These are phyloP conservation scores for Nemotelus nigrinus DNA, from an alignment of 2,888 invertebrate genomes.

Conservation along the genomic window DNA sequence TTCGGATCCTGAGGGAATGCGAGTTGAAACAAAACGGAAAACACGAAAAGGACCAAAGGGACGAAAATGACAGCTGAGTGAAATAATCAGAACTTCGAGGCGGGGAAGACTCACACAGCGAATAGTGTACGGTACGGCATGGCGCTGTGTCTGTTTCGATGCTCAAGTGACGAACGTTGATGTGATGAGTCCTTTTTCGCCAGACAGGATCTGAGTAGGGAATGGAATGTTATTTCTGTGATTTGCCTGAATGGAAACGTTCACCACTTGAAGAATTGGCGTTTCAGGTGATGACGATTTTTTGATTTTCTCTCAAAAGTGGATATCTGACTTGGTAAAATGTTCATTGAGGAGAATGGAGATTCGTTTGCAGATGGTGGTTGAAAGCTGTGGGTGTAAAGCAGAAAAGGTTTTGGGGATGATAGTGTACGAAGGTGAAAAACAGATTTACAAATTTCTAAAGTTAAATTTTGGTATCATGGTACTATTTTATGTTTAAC, in stretches of 20 bases:
- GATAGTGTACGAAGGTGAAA: background rate
- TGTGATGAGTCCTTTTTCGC: constrained; percentile 37
- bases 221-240: background rate
- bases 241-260: constrained; percentile 15
- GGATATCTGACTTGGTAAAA: constrained; percentile 9
- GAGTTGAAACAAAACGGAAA: constrained; percentile 41
- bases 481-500: too few relatives aligned
- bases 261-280: constrained; percentile 29
- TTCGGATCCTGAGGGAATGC: constrained; percentile 35
- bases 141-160: constrained; percentile 28
- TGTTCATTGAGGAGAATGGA: background rate
- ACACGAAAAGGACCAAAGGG: constrained; percentile 40
- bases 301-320: constrained; percentile 9
- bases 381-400: background rate
- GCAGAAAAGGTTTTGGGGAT: constrained; percentile 18
- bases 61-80: constrained; percentile 33
- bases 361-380: background rate
- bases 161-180: constrained; percentile 6
- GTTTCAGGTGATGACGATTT: constrained; percentile 34
- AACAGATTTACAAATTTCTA: too few relatives aligned
- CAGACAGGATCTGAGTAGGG: background rate
- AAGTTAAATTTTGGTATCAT: too few relatives aligned
- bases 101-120: constrained; percentile 39
- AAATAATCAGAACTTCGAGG: constrained; percentile 23
- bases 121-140: constrained; percentile 16